phyloP scores from a whole-genome alignment of 2,113 vertebrate genomes.

The Mesoclemmys tuberculata region DNA sequence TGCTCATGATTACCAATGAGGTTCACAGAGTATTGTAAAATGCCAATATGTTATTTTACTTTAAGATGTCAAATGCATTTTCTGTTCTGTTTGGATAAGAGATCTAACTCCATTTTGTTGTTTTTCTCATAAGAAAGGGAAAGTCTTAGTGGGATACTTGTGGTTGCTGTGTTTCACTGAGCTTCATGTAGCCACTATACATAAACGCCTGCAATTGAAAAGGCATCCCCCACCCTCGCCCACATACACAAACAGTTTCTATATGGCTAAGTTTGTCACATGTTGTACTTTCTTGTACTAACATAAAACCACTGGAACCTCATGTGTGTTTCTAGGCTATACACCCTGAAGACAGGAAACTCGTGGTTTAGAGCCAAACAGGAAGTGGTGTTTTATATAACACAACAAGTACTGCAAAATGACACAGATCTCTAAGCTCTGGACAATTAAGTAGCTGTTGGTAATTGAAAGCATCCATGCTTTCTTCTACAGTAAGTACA shows the following conservation, averaged over 20 bases:
- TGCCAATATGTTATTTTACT: neutral
- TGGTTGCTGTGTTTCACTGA: accelerated
- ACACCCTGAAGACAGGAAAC: neutral
- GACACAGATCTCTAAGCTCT: accelerated
- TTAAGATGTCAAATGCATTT: neutral
- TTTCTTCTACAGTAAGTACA: constrained; percentile 37
- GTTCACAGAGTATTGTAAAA: neutral
- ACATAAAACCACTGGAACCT: neutral
- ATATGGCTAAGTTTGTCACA: neutral
- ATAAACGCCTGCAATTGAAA: accelerated
- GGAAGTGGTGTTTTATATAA: neutral
- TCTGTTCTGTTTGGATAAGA: neutral
- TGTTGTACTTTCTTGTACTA: neutral
- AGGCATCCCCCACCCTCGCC: neutral
- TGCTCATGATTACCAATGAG: neutral
- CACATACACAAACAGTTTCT: accelerated
- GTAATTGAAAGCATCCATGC: constrained; percentile 1
- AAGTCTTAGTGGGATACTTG: neutral
- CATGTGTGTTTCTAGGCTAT: neutral
- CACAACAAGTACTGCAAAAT: accelerated
- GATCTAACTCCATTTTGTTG: neutral
- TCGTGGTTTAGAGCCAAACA: neutral
- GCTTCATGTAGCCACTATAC: neutral
- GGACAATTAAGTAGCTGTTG: constrained; percentile 33
- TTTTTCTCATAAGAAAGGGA: neutral